Evolutionary conservation across 2,888 invertebrate genomes (phyloP).

Genomic region (Molorchus minor): DNA sequence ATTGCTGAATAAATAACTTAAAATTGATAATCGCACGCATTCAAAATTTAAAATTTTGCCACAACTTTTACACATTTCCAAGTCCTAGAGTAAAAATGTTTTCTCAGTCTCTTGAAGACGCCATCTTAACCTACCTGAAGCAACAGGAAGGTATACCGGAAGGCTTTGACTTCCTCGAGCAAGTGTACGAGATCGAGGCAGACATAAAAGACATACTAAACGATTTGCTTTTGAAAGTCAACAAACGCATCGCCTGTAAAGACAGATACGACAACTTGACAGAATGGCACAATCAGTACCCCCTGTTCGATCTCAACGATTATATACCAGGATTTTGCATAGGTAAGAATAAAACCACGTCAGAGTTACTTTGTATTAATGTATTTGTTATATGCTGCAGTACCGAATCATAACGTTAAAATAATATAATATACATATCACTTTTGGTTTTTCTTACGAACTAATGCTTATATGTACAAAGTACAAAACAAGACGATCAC

Average conservation of each 20-base stretch:
- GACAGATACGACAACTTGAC: conserved; percentile 48
- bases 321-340: conserved; percentile 52
- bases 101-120: conserved; percentile 6
- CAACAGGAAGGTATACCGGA: not conserved
- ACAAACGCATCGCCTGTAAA: conserved; percentile 46
- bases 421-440: conserved; percentile 34
- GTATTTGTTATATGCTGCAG: conserved; percentile 26
- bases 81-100: conserved; percentile 1
- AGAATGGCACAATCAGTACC: conserved; percentile 52
- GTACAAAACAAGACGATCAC: conserved; percentile 25
- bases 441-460: conserved; percentile 26
- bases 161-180: not conserved
- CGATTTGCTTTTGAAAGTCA: conserved; percentile 49
- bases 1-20: too few species aligned
- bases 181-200: conserved; percentile 5
- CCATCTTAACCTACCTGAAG: conserved; percentile 8
- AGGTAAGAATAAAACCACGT: conserved; percentile 41
- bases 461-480: conserved; percentile 26
- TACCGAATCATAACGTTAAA: conserved; percentile 34
- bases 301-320: conserved; percentile 49
- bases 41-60: too few species aligned
- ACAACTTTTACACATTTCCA: too few species aligned
- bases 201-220: conserved; percentile 43
- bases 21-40: too few species aligned
- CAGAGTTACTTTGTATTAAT: not conserved